Percentiles rank a stretch among this genome's conserved stretches.
These are phyloP conservation scores for Cantharis lateralis DNA, from an alignment of 2,888 invertebrate species.

Conservation along the genomic window DNA sequence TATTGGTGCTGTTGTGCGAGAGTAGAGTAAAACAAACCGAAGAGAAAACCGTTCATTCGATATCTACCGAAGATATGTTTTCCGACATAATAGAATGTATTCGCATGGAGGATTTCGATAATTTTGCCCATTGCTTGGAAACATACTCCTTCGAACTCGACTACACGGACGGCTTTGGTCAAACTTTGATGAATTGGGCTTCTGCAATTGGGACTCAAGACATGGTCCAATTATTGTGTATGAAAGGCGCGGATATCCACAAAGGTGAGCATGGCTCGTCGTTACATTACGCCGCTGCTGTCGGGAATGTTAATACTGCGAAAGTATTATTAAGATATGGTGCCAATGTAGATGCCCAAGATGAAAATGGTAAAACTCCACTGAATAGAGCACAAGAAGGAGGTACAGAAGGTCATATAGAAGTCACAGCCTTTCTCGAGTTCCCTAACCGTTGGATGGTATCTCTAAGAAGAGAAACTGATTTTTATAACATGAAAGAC, in stretches of 20 bases:
- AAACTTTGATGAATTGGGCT: slow-evolving; percentile 98
- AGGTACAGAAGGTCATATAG: slow-evolving; percentile 69
- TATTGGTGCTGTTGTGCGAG: slow-evolving; percentile 92
- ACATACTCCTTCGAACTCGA: slow-evolving; percentile 91
- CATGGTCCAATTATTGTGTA: slow-evolving; percentile 97
- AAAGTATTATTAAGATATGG: slow-evolving; percentile 93
- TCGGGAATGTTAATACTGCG: slow-evolving; percentile 96
- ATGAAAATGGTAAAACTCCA: slow-evolving; percentile 98
- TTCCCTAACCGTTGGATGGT: slow-evolving; percentile 95
- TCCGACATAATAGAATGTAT: slow-evolving; percentile 95
- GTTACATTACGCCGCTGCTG: slow-evolving; percentile 98
- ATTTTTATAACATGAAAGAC: too few relatives aligned
- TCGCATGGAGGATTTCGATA: slow-evolving; percentile 96
- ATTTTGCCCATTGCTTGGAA: slow-evolving; percentile 93
- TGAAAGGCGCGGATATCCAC: slow-evolving; percentile 95
- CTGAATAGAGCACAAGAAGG: slow-evolving; percentile 97
- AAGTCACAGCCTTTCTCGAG: slow-evolving; percentile 87
- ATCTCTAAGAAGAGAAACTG: slow-evolving; percentile 61
- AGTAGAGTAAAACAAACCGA: slow-evolving; percentile 87
- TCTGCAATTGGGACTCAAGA: slow-evolving; percentile 98
- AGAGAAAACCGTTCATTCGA: slow-evolving; percentile 58
- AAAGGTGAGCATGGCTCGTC: slow-evolving; percentile 97
- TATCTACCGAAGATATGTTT: slow-evolving; percentile 91
- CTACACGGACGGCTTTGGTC: slow-evolving; percentile 99
- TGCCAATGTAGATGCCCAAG: slow-evolving; percentile 95